These are phyloP conservation scores for Ranitomeya imitator DNA, from an alignment of 2,113 vertebrate species.

Conservation along the genomic window DNA sequence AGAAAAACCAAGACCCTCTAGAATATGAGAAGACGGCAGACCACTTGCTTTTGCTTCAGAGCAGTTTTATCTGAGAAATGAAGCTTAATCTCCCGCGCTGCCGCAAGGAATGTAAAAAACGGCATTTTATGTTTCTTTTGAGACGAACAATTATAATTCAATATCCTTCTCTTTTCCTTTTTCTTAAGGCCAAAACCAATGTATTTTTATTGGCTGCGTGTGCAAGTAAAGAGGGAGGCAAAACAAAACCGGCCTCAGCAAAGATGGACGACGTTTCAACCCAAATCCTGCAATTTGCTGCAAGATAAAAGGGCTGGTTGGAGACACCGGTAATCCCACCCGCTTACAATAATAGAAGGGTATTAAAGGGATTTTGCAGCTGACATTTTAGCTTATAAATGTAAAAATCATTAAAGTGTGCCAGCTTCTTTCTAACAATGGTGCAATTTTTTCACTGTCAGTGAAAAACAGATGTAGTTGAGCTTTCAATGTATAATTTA, in stretches of 20 bases:
- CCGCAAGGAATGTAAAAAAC: constrained; percentile 43
- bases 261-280: background rate
- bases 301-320: constrained; percentile 15
- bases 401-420: constrained; percentile 16
- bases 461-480: background rate
- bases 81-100: background rate
- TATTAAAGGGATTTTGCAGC: constrained; percentile 29
- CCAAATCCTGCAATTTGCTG: constrained; percentile 34
- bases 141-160: constrained; percentile 25
- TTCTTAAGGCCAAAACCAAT: background rate
- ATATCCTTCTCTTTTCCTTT: constrained; percentile 30
- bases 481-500: background rate
- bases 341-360: constrained; percentile 12
- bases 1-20: background rate
- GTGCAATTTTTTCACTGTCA: background rate
- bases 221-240: background rate
- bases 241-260: background rate
- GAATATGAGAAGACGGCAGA: background rate
- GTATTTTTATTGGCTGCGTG: constrained; percentile 33
- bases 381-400: background rate
- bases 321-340: constrained; percentile 2
- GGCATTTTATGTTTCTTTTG: constrained; percentile 33
- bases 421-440: background rate
- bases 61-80: constrained; percentile 34
- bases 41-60: background rate